Evolutionary conservation across 2,888 invertebrate species (phyloP).

Genomic region (Tanytarsus gracilentus): DNA sequence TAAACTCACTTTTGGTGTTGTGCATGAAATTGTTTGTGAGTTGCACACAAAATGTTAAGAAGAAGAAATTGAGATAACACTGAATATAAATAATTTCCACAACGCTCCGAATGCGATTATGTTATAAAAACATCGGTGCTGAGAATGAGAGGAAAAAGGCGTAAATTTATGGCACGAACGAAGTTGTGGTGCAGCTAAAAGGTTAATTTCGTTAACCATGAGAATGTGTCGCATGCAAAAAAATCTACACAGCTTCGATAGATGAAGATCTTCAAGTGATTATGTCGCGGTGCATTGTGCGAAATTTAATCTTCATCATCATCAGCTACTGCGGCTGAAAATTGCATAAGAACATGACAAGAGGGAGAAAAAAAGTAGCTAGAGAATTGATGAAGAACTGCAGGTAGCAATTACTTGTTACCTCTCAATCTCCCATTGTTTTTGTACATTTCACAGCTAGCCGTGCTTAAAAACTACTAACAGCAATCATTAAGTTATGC

Average conservation of each 20-base stretch:
- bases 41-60: no score
- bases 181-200: conserved; percentile 3
- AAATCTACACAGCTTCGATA: background rate
- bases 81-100: conserved; percentile 26
- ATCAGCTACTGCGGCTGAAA: background rate
- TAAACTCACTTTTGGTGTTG: conserved; percentile 12
- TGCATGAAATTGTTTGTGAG: no score
- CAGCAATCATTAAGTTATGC: conserved; percentile 7
- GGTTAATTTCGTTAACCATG: conserved; percentile 27
- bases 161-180: conserved; percentile 27
- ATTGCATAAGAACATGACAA: conserved; percentile 13
- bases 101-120: conserved; percentile 9
- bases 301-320: background rate
- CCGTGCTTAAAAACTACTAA: background rate
- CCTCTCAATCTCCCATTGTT: conserved; percentile 24
- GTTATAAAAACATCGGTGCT: conserved; percentile 13
- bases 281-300: background rate
- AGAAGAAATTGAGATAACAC: conserved; percentile 24
- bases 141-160: conserved; percentile 11
- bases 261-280: conserved; percentile 14
- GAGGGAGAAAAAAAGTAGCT: background rate
- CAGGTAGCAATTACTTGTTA: conserved; percentile 26
- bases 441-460: background rate
- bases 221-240: conserved; percentile 5
- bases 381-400: conserved; percentile 20